phyloP scores from a whole-genome alignment of 2,113 vertebrate species.

The Zosterops borbonicus region DNA sequence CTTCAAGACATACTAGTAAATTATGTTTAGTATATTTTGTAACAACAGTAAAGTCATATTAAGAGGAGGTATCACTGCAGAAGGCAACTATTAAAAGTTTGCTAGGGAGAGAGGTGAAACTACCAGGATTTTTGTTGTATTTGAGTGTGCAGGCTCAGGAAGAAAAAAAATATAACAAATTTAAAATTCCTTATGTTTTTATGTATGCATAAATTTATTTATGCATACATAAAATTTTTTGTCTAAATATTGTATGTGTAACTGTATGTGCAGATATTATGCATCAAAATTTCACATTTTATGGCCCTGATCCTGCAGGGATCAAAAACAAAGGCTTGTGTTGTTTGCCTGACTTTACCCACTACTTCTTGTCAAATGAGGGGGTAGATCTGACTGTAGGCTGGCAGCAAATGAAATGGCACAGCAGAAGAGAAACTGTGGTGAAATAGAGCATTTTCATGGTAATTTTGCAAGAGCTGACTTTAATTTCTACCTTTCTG shows the following conservation, averaged over 20 bases:
- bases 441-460: background rate
- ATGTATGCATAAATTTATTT: too few relatives aligned
- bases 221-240: background rate
- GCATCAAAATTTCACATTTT: background rate
- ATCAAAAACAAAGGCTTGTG: background rate
- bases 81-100: conserved; percentile 35
- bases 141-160: background rate
- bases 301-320: background rate
- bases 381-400: background rate
- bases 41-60: background rate
- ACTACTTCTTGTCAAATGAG: background rate
- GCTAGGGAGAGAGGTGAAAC: background rate
- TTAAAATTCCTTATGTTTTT: too few relatives aligned
- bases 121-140: background rate
- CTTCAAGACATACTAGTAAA: background rate
- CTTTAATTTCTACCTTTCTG: background rate
- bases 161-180: background rate
- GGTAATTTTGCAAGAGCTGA: background rate
- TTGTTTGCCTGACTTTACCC: background rate
- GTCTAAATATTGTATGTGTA: conserved; percentile 2
- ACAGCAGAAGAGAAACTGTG: background rate
- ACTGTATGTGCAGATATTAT: background rate
- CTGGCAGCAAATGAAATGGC: background rate
- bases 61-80: background rate
- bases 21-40: background rate